Percentiles rank a stretch among this genome's conserved stretches.
Evolutionary conservation across 2,888 invertebrate species (phyloP).

Genomic region (Apotomis capreana): DNA sequence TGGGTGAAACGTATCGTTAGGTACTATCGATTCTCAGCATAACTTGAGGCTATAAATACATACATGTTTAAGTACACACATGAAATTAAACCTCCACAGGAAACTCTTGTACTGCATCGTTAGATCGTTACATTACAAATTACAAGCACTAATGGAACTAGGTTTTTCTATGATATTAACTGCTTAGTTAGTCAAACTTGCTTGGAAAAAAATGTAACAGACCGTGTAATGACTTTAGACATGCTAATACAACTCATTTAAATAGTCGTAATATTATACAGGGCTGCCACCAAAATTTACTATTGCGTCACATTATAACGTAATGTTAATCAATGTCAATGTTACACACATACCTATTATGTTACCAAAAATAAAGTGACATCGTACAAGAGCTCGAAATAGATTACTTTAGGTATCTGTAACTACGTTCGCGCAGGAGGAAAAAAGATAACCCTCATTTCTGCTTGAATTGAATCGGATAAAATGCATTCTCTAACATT

Average conservation of each 20-base stretch:
- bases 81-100: neutral
- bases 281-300: slow-evolving; percentile 21
- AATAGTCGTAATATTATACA: slow-evolving; percentile 30
- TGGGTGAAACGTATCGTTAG: no score
- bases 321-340: neutral
- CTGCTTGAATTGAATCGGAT: no score
- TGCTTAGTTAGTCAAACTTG: neutral
- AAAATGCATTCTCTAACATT: no score
- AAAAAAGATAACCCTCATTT: no score
- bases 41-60: no score
- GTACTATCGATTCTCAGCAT: no score
- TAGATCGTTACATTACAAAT: neutral
- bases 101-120: neutral
- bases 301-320: neutral
- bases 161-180: slow-evolving; percentile 9
- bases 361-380: no score
- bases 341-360: no score
- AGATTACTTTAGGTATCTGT: no score
- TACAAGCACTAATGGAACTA: slow-evolving; percentile 20
- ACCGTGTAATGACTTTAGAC: slow-evolving; percentile 34
- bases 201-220: slow-evolving; percentile 18
- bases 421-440: no score
- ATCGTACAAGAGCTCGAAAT: no score
- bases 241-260: slow-evolving; percentile 37
- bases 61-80: neutral